Evolutionary conservation across 2,113 vertebrate species (phyloP).

Genomic region (Tringa solitaria): DNA sequence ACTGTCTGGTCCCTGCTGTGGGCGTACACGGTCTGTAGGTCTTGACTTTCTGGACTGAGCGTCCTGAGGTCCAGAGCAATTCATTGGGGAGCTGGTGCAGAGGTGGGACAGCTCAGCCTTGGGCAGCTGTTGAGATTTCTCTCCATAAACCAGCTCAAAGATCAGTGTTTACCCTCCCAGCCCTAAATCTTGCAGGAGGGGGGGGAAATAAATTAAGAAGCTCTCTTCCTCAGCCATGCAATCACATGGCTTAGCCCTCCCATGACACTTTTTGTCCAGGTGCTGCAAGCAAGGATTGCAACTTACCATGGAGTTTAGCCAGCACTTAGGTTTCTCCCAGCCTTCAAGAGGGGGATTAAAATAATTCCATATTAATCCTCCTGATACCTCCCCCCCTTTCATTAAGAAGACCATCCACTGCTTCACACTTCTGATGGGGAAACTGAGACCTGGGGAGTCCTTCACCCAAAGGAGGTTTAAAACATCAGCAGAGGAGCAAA

Average conservation of each 20-base stretch:
- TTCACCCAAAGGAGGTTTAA: neutral
- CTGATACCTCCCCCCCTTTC: neutral
- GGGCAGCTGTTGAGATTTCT: neutral
- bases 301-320: neutral
- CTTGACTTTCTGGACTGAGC: neutral
- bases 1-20: neutral
- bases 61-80: neutral
- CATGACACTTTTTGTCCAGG: neutral
- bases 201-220: neutral
- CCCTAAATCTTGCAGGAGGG: neutral
- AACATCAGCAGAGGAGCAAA: neutral
- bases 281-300: neutral
- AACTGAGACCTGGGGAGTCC: too few relatives aligned
- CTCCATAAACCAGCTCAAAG: neutral
- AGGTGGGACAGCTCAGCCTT: neutral
- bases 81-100: rapidly evolving
- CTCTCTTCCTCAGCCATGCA: neutral
- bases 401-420: neutral
- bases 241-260: neutral
- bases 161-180: neutral
- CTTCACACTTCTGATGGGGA: neutral
- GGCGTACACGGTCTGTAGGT: neutral
- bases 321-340: neutral
- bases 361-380: neutral
- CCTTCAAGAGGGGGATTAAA: neutral